Percentiles rank a stretch among this genome's conserved stretches.
These are phyloP conservation scores for Sebastolobus altivelis DNA, from an alignment of 2,797 vertebrate genomes.

Conservation along the genomic window DNA sequence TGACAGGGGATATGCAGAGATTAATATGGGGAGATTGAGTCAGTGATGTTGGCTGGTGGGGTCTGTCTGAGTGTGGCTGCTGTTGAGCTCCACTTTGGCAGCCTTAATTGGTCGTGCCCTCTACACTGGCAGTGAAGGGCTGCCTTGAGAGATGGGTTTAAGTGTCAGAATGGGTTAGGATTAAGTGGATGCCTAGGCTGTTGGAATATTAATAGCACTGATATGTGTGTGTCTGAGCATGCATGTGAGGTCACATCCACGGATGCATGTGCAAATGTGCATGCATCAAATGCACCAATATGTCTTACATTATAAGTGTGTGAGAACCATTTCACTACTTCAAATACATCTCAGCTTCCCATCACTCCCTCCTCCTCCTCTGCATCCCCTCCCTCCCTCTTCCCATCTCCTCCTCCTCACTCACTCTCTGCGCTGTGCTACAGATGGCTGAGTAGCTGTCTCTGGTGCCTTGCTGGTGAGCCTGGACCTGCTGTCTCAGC, in stretches of 20 bases:
- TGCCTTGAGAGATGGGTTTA: conserved; percentile 75
- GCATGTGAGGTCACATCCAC: conserved; percentile 27
- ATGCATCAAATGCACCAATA: conserved; percentile 6
- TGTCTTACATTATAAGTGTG: conserved; percentile 18
- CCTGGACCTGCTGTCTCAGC: conserved; percentile 92
- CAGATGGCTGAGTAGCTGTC: conserved; percentile 99
- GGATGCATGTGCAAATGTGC: conserved; percentile 6
- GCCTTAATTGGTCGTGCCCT: conserved; percentile 75
- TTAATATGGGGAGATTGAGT: conserved; percentile 81
- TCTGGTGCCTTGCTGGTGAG: conserved; percentile 93
- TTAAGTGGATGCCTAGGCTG: conserved; percentile 68
- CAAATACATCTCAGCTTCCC: conserved; percentile 15
- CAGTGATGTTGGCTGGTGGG: conserved; percentile 71
- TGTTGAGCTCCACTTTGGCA: conserved; percentile 74
- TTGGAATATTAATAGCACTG: conserved; percentile 58
- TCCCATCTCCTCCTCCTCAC: conserved; percentile 65
- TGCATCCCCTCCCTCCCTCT: conserved; percentile 1
- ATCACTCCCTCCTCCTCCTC: conserved; percentile 7
- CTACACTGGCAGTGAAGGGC: conserved; percentile 64
- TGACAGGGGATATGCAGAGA: conserved; percentile 78
- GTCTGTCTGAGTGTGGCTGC: conserved; percentile 58
- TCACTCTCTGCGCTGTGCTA: conserved; percentile 97
- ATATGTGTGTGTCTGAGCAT: conserved; percentile 40
- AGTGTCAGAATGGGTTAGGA: conserved; percentile 75
- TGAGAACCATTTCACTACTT: conserved; percentile 32